These are phyloP conservation scores for Bolinopsis microptera DNA, from an alignment of 37 sponge, comb jelly and placozoan species.

Conservation along the genomic window DNA sequence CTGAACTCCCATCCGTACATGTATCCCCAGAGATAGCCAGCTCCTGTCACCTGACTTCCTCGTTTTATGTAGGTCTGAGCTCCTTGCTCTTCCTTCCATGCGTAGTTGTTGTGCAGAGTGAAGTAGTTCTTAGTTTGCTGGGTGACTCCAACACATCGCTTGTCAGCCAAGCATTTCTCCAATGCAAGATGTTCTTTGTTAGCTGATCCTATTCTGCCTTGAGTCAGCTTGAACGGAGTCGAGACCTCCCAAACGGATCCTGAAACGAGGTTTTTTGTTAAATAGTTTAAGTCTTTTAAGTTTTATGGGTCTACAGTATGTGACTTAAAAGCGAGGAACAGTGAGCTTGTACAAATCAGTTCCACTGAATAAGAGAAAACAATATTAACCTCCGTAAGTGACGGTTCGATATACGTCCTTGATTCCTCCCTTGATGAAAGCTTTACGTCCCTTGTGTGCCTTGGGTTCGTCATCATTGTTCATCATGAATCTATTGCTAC, in stretches of 20 bases:
- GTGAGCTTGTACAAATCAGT: too few species aligned
- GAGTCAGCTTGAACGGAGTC: not conserved
- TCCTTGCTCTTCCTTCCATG: not conserved
- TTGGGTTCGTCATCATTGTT: not conserved
- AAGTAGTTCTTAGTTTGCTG: constrained; percentile 4
- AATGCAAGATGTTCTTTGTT: not conserved
- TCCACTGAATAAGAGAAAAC: too few species aligned
- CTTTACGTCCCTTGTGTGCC: not conserved
- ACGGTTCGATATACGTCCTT: not conserved
- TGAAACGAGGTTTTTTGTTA: too few species aligned
- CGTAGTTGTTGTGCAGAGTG: not conserved
- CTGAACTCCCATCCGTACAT: not conserved
- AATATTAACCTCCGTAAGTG: constrained; percentile 28
- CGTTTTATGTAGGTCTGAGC: not conserved
- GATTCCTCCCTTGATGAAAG: not conserved
- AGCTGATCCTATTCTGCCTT: not conserved
- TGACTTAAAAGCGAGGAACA: too few species aligned
- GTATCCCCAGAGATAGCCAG: constrained; percentile 12
- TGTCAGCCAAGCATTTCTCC: not conserved
- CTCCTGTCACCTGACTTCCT: not conserved
- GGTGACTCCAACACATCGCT: constrained; percentile 7
- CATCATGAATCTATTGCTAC: not conserved
- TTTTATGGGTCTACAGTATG: too few species aligned
- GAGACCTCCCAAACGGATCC: not conserved
- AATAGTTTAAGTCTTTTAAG: too few species aligned